phyloP scores from a whole-genome alignment of 2,888 invertebrate genomes.

The Lampropteryx suffumata region DNA sequence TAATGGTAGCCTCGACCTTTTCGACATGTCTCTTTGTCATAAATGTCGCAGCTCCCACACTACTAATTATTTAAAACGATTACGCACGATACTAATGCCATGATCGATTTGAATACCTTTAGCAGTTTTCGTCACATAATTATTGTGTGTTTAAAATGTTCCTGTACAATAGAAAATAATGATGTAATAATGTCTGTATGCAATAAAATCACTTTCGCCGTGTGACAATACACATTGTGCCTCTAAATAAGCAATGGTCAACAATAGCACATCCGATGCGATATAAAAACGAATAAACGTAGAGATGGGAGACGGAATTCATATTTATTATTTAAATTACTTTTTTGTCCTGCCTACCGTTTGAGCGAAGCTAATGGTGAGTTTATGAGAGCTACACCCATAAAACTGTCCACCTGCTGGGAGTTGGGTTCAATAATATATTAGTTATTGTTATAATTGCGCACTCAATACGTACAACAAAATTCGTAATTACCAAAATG shows the following conservation, averaged over 20 bases:
- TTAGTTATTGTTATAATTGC: too few species aligned
- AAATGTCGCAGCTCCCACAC: too few species aligned
- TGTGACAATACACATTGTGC: slow-evolving; percentile 27
- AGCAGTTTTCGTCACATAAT: neutral
- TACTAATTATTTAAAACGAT: too few species aligned
- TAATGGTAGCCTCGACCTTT: too few species aligned
- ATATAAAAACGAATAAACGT: slow-evolving; percentile 20
- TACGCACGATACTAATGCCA: neutral
- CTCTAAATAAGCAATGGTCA: slow-evolving; percentile 8
- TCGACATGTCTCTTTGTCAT: too few species aligned
- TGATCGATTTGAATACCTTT: neutral
- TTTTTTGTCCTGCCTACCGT: too few species aligned
- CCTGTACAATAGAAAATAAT: slow-evolving; percentile 1
- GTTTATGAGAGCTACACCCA: too few species aligned
- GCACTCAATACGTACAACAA: too few species aligned
- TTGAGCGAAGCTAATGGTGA: too few species aligned
- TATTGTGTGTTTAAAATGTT: slow-evolving; percentile 2
- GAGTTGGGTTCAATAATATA: too few species aligned
- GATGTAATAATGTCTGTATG: slow-evolving; percentile 10
- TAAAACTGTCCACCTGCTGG: too few species aligned
- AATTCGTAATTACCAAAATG: too few species aligned
- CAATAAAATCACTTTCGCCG: slow-evolving; percentile 27
- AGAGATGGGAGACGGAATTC: slow-evolving; percentile 15
- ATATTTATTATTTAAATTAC: slow-evolving; percentile 4
- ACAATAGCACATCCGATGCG: slow-evolving; percentile 16